These are phyloP conservation scores for Caradrina kadenii DNA, from an alignment of 2,888 invertebrate species.

Conservation along the genomic window DNA sequence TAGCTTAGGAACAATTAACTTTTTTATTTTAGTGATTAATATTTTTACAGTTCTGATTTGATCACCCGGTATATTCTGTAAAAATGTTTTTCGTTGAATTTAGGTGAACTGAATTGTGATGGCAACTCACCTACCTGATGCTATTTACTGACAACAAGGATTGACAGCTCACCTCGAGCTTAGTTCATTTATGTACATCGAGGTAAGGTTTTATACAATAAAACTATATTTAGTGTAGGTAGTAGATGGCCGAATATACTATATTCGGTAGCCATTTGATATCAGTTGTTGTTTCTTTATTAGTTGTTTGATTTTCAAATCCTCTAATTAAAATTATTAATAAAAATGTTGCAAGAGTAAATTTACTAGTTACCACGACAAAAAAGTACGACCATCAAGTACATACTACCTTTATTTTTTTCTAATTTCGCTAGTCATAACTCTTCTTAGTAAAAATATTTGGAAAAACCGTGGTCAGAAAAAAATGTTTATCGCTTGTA, in stretches of 20 bases:
- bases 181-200: no score
- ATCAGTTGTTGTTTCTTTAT: background rate
- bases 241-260: no score
- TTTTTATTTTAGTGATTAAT: no score
- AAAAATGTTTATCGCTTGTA: conserved; percentile 60
- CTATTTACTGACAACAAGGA: no score
- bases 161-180: no score
- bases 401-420: conserved; percentile 12
- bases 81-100: no score
- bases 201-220: background rate
- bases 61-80: no score
- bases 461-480: conserved; percentile 63
- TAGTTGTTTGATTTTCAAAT: background rate
- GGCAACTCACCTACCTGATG: no score
- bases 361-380: conserved; percentile 3
- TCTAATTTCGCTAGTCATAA: conserved; percentile 52
- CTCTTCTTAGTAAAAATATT: conserved; percentile 42
- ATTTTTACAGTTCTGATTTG: no score
- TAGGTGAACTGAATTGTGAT: no score
- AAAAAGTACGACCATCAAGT: background rate
- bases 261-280: background rate
- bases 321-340: background rate
- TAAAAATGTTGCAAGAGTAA: background rate
- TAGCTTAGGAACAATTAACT: no score
- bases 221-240: background rate